phyloP scores from a whole-genome alignment of 92 coral and sea anemone genomes.

The Porites lobata region DNA sequence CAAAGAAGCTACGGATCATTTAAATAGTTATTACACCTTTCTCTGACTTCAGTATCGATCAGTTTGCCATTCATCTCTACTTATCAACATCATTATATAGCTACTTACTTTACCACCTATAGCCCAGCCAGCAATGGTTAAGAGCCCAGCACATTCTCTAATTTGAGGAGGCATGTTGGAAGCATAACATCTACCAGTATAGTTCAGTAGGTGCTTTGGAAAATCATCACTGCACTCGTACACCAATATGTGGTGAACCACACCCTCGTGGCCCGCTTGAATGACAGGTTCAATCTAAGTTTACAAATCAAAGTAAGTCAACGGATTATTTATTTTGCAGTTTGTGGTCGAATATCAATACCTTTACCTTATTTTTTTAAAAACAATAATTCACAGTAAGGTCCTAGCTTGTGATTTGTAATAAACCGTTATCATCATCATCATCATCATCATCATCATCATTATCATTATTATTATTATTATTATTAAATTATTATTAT shows the following conservation, averaged over 20 bases:
- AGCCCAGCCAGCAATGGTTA: conserved; percentile 69
- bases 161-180: conserved; percentile 59
- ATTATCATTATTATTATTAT: too few species aligned
- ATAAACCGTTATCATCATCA: too few species aligned
- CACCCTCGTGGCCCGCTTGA: conserved; percentile 68
- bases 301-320: not conserved
- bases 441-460: too few species aligned
- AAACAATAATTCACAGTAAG: too few species aligned
- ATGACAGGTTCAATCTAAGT: conserved; percentile 62
- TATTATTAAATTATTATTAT: too few species aligned
- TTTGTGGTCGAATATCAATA: not conserved
- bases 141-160: conserved; percentile 14
- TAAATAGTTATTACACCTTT: not conserved
- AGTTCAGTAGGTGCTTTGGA: conserved; percentile 45
- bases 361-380: too few species aligned
- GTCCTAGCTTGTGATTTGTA: too few species aligned
- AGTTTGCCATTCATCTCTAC: not conserved
- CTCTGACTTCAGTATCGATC: not conserved
- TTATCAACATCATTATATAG: not conserved
- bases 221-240: conserved; percentile 62
- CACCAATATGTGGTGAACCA: conserved; percentile 72
- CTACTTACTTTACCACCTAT: conserved; percentile 72
- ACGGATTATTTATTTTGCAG: not conserved
- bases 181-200: conserved; percentile 29
- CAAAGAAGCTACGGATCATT: too few species aligned